Conservation (phyloP, 92 coral and sea anemone genomes). For the Epizoanthus illoricatus region DNA sequence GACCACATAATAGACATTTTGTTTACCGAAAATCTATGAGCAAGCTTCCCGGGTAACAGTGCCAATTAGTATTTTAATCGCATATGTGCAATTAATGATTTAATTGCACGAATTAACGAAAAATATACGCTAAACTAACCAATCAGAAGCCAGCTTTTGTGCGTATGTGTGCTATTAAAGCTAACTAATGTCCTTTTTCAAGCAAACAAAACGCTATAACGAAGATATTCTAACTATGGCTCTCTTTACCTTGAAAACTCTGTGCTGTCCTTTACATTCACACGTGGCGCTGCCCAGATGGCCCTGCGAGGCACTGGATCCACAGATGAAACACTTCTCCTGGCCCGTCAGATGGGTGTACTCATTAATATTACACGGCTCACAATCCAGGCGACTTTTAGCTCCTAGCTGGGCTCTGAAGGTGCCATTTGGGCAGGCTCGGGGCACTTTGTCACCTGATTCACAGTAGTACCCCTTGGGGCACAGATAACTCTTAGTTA, state of each 20-base stretch:
- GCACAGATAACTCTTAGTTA: slow-evolving; percentile 80
- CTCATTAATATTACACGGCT: slow-evolving; percentile 64
- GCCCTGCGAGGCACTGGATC: slow-evolving; percentile 63
- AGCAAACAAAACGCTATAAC: neutral
- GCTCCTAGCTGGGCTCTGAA: slow-evolving; percentile 74
- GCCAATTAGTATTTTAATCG: too few relatives aligned
- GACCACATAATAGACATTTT: too few relatives aligned
- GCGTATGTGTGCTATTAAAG: too few relatives aligned
- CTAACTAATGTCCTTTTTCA: neutral
- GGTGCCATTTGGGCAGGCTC: slow-evolving; percentile 84
- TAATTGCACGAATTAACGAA: too few relatives aligned
- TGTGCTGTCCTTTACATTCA: slow-evolving; percentile 75
- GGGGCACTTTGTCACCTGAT: slow-evolving; percentile 66
- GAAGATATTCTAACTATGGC: neutral
- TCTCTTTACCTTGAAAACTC: slow-evolving; percentile 76
- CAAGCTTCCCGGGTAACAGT: too few relatives aligned
- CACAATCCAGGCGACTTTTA: slow-evolving; percentile 64
- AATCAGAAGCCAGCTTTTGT: too few relatives aligned
- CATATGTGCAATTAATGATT: too few relatives aligned
- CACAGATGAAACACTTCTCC: slow-evolving; percentile 79
- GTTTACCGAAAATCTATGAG: too few relatives aligned
- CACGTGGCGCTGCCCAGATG: slow-evolving; percentile 76
- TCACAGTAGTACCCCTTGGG: slow-evolving; percentile 91
- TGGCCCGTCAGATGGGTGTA: slow-evolving; percentile 80
- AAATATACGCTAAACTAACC: too few relatives aligned